Percentiles rank a stretch among this genome's conserved stretches.
Conservation (phyloP, 2,113 vertebrate species). For the Rousettus leschenaultii region DNA sequence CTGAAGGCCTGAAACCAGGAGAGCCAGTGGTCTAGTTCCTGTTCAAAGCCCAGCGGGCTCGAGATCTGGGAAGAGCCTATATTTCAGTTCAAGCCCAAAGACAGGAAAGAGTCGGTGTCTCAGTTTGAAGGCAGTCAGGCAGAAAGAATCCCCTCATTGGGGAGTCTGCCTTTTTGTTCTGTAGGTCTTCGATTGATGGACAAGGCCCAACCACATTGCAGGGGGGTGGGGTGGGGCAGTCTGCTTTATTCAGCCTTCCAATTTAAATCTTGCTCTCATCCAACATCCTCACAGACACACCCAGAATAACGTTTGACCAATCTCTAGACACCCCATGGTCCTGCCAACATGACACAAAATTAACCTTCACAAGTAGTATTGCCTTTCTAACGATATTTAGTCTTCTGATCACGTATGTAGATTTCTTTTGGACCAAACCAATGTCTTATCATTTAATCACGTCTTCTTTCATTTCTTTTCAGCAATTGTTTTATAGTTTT, state of each 20-base stretch:
- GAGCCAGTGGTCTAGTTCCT: not conserved
- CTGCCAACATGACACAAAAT: not conserved
- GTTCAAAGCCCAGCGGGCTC: not conserved
- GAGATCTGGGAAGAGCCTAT: not conserved
- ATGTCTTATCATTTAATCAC: not conserved
- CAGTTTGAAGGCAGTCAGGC: not conserved
- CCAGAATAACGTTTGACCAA: not conserved
- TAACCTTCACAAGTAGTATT: not conserved
- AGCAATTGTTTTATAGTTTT: not conserved
- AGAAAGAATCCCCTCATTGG: not conserved
- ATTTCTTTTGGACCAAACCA: not conserved
- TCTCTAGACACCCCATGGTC: not conserved
- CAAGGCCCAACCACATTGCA: not conserved
- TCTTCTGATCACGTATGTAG: not conserved
- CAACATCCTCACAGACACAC: not conserved
- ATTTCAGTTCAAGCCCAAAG: not conserved
- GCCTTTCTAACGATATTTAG: not conserved
- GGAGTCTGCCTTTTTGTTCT: not conserved
- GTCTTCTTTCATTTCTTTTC: not conserved
- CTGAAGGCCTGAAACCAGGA: not conserved
- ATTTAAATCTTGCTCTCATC: not conserved
- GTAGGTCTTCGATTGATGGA: not conserved
- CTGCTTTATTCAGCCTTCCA: not conserved
- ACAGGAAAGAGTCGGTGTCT: not conserved
- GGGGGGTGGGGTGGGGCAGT: not conserved